phyloP scores from a whole-genome alignment of 2,113 vertebrate species.

The Tinamus guttatus region DNA sequence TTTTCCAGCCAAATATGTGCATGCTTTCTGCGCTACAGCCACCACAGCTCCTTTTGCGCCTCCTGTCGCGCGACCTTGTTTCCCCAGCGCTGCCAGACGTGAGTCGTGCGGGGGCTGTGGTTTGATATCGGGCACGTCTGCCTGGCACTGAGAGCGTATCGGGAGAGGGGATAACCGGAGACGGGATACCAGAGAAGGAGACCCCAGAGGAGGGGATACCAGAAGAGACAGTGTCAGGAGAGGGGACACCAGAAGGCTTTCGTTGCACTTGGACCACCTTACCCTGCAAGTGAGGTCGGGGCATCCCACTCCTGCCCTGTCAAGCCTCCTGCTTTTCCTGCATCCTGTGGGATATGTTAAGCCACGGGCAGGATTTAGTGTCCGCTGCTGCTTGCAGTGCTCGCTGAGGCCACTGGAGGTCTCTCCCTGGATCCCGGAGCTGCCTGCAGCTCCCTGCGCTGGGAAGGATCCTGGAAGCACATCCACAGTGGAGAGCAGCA shows the following conservation, averaged over 20 bases:
- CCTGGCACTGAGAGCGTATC: neutral
- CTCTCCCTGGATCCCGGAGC: neutral
- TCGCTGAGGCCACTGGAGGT: neutral
- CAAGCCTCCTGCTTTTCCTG: neutral
- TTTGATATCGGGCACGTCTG: accelerated
- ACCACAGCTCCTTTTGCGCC: neutral
- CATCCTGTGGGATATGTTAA: too few species aligned
- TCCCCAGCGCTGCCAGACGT: accelerated
- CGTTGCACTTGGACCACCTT: neutral
- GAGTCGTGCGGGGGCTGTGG: accelerated
- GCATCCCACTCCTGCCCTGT: too few species aligned
- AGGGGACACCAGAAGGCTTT: too few species aligned
- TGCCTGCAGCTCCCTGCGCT: neutral
- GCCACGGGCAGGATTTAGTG: accelerated
- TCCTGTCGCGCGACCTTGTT: too few species aligned
- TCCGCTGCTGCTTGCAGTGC: neutral
- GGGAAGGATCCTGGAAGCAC: neutral
- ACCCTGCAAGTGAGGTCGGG: neutral
- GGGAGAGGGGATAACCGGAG: too few species aligned
- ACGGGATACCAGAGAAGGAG: too few species aligned
- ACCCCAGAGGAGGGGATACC: too few species aligned
- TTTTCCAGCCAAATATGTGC: accelerated
- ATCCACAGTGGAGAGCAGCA: neutral
- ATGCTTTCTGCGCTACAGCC: accelerated
- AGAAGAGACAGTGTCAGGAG: too few species aligned